Evolutionary conservation across 2,797 vertebrate genomes (phyloP).

Genomic region (Dendrocincla tyrannina): DNA sequence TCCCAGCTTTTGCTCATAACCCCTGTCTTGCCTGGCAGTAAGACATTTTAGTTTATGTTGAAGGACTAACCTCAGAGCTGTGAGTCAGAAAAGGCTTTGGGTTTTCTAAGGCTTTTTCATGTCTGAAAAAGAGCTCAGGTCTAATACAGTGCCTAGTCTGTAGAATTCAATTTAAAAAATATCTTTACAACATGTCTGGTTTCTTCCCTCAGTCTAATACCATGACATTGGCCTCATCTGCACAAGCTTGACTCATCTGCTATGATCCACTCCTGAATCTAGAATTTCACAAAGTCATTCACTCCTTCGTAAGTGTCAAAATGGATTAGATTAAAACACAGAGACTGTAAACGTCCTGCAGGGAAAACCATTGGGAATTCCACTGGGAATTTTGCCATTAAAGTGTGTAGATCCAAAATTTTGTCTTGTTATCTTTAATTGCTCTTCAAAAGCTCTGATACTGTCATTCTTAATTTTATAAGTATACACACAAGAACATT

Average conservation of each 20-base stretch:
- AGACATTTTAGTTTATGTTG: neutral
- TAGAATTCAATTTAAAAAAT: neutral
- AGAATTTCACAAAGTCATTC: neutral
- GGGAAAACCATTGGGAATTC: neutral
- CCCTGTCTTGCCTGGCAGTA: neutral
- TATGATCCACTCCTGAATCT: neutral
- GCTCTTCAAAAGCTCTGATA: neutral
- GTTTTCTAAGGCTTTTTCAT: neutral
- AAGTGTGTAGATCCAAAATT: neutral
- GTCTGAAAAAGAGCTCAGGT: neutral
- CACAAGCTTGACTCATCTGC: neutral
- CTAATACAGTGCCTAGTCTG: neutral
- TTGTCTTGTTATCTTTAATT: slow-evolving; percentile 1
- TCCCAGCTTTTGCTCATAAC: neutral
- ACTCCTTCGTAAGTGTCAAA: neutral
- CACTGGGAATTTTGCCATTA: neutral
- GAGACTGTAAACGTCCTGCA: neutral
- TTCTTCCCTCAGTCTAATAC: neutral
- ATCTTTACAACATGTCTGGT: neutral
- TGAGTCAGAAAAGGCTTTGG: neutral
- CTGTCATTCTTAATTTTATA: neutral
- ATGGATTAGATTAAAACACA: neutral
- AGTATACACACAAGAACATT: neutral
- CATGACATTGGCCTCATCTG: fast-evolving
- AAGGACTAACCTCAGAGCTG: neutral